Base-by-base conservation (phyloP, 2,113 vertebrate species). In the Laticauda laticaudata region DNA sequence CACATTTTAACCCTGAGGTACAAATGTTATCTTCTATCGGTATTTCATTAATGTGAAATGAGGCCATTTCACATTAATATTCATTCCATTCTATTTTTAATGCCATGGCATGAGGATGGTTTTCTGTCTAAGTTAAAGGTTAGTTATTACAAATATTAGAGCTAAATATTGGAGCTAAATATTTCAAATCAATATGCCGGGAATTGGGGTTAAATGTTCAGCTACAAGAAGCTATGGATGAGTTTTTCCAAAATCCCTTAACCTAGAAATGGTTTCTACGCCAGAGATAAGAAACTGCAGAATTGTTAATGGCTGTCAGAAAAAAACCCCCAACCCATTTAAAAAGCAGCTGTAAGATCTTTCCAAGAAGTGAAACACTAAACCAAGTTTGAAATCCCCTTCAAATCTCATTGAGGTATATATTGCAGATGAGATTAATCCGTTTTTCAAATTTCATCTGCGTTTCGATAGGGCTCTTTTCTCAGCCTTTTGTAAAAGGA, bases 401-500 rank as follows among this genome's bases (percentile, higher is more conserved):
- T 92, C 96, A 87, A 94, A 89, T 92, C 87, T 54, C 26, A 1
- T 12, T 3, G 43, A n/a, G 43, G 86, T 92, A 93, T 61, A 24
- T 26, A 61, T 26, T 54, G 85, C 91, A 53, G 89, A 14, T 9
- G 5, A 0, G 87, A 81, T 8, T 29, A 91, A 91, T 88, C 86
- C 7, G 64, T 61, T 23, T 81, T 26, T 93, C 55, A 0, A 92
- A 92, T 95, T 94, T 92, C 1, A 55, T 3, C 91, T 94, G 43
- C 29, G 93, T 90, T 59, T 95, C 91, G 94, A 96, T 59, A 95
- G 94, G 96, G 95, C 93, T 96, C 95, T 95, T 51, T 95, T 56
- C 61, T 48, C n/a, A 91, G 95, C 97, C 95, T 98, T 98, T 98
- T 97, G 97, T 98, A 98, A 98, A 97, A 97, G 95, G 96, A 96